A percentile compares a stretch with the other conserved stretches of the same genome.
phyloP scores from a whole-genome alignment of 2,888 invertebrate species.

The Caenorhabditis virilis region DNA sequence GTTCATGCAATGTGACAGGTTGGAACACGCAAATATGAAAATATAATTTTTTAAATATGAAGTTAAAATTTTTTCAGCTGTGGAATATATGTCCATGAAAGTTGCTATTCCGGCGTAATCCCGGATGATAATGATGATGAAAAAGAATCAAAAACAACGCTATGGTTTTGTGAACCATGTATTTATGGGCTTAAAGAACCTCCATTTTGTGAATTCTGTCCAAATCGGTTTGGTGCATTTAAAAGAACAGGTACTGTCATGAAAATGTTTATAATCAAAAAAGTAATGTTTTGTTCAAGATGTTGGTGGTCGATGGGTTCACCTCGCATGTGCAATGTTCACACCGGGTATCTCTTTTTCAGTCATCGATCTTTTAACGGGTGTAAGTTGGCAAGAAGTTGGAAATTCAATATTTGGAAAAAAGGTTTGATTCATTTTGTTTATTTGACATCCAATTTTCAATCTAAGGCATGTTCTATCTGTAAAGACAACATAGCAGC shows the following conservation, averaged over 20 bases:
- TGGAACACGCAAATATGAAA: slow-evolving; percentile 9
- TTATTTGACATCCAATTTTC: too few relatives aligned
- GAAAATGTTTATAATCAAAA: slow-evolving; percentile 2
- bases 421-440: too few relatives aligned
- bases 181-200: slow-evolving; percentile 71
- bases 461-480: too few relatives aligned
- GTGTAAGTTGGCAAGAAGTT: slow-evolving; percentile 92
- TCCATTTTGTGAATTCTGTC: slow-evolving; percentile 91
- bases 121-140: slow-evolving; percentile 7
- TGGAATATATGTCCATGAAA: slow-evolving; percentile 64
- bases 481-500: slow-evolving; percentile 86
- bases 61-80: slow-evolving; percentile 59
- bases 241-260: slow-evolving; percentile 78
- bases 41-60: slow-evolving; percentile 1
- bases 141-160: slow-evolving; percentile 74
- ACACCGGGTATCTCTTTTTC: slow-evolving; percentile 96
- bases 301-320: slow-evolving; percentile 79
- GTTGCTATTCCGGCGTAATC: slow-evolving; percentile 51
- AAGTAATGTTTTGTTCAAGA: slow-evolving; percentile 41
- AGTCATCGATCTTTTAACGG: slow-evolving; percentile 84
- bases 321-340: slow-evolving; percentile 94
- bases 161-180: slow-evolving; percentile 99
- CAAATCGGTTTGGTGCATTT: slow-evolving; percentile 83
- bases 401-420: slow-evolving; percentile 95
- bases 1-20: slow-evolving; percentile 60